phyloP scores from a whole-genome alignment of 2,113 vertebrate species.

The Acanthisitta chloris region DNA sequence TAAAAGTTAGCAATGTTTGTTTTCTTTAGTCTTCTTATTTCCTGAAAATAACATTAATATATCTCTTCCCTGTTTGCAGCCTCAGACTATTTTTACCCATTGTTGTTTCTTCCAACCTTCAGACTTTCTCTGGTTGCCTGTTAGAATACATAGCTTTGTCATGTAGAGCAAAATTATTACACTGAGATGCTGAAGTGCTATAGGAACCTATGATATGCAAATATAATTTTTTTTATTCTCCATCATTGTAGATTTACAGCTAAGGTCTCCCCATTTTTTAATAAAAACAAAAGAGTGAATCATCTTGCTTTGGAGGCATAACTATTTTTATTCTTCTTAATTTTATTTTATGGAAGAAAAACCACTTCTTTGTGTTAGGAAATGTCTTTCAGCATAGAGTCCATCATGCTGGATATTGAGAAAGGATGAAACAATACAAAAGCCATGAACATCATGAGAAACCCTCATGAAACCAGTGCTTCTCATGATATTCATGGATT shows the following conservation, averaged over 20 bases:
- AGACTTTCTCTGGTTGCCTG: background rate
- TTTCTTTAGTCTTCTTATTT: background rate
- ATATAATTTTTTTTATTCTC: background rate
- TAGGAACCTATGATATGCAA: background rate
- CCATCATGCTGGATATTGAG: background rate
- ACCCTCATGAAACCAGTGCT: background rate
- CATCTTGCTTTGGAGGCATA: background rate
- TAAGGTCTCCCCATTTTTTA: background rate
- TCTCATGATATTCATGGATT: rapidly evolving
- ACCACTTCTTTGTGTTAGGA: background rate
- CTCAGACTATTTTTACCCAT: background rate
- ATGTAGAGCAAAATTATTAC: background rate
- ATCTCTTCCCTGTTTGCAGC: background rate
- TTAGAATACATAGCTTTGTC: background rate
- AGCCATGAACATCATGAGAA: background rate
- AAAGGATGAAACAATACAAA: background rate
- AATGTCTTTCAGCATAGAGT: background rate
- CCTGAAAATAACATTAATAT: background rate
- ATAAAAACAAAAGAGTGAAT: background rate
- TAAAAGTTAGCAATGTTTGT: background rate
- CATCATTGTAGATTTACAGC: background rate
- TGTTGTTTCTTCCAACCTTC: background rate
- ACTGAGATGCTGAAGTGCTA: background rate
- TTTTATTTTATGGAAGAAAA: background rate
- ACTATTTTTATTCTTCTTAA: background rate